Base-by-base conservation (phyloP, 1,140 invertebrate genomes). In the Andricus grossulariae region DNA sequence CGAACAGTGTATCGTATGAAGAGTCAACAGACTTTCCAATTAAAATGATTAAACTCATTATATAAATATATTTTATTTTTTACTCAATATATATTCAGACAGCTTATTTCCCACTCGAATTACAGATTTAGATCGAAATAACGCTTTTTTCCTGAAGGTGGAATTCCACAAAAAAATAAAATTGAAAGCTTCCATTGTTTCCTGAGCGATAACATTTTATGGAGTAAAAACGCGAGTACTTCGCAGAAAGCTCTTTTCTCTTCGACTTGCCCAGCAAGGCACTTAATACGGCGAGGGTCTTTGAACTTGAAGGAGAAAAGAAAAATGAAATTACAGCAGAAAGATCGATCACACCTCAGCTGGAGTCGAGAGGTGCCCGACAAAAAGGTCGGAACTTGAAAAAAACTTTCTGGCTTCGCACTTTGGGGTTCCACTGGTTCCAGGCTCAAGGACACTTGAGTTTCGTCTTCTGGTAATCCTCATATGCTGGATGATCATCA, bases 401-500 rank as follows among this genome's bases (percentile, higher is more conserved):
- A 60, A 15, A 13, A 60, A 60, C 21, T 60, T 32, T 25, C 57
- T 60, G 32, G 21, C 57, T 60, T 21, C 32, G 25, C 21, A 32
- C 32, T 60, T 25, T 39, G 13, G 60, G 15, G 21, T 25, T 25
- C 18, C 15, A 25, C n/a, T 15, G 19, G n/a, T 32, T 66, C 25
- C 39, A 66, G 60, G 45, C 60, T 39, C n/a, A 39, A 39, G 25
- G 32, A 21, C 25, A 66, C 25, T 66, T 39, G 60, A 39, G 21
- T 15, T 66, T 39, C 8, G 15, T 32, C 15, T 32, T 39, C 60
- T 66, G 5, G 60, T 45, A 16, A 66, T 66, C 32, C 72, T 76
- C 70, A 18, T 72, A 72, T 50, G 32, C 25, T 25, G 74, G 60
- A 52, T 52, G 71, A 12, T 73, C 82, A 50, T 89, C 77, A 50